Base-by-base conservation (phyloP, 2,797 vertebrate species). In the Pagetopsis macropterus region DNA sequence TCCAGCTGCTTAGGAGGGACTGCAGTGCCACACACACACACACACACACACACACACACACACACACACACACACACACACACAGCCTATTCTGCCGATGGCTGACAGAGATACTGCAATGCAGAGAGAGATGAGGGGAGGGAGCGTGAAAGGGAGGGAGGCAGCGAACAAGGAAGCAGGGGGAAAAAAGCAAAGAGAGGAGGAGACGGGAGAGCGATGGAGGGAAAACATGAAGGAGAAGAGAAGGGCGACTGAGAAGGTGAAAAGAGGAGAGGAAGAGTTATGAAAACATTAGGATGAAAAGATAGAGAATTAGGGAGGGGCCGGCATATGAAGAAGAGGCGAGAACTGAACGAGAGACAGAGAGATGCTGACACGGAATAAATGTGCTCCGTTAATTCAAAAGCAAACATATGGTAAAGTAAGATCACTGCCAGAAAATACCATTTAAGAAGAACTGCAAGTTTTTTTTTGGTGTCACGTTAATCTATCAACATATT, bases 51-150 rank as follows among this genome's bases (percentile, higher is more conserved):
- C 65, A 51, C 51, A 65, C 65, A 68, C 50, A 59, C 46, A 58
- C 65, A 64, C 75, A 69, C 78, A 77, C 75, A 27, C 23, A 27
- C 23, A 27, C 23, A 27, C 23, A 4, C 7, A 8, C 33, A 7
- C 33, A 33, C 1, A 33, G 76, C 75, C 70, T 58, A 45, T 75
- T 83, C 84, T 88, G 88, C 84, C 76, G 87, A 91, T 92, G 90
- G 87, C 90, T 90, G 89, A 86, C 88, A 93, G 89, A 88, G 90
- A 93, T 92, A 92, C 91, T 93, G 91, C 91, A 93, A 87, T 93
- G 91, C 91, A 93, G 91, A 84, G 82, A 91, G 91, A 78, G 70
- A 85, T 49, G 75, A 75, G 62, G 72, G 71, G 76, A 84, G 83
- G 75, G 72, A 62, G 70, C 0, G 8, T 45, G 63, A 49, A 66